Base-by-base conservation (phyloP, 2,113 vertebrate species). In the Thymallus thymallus region DNA sequence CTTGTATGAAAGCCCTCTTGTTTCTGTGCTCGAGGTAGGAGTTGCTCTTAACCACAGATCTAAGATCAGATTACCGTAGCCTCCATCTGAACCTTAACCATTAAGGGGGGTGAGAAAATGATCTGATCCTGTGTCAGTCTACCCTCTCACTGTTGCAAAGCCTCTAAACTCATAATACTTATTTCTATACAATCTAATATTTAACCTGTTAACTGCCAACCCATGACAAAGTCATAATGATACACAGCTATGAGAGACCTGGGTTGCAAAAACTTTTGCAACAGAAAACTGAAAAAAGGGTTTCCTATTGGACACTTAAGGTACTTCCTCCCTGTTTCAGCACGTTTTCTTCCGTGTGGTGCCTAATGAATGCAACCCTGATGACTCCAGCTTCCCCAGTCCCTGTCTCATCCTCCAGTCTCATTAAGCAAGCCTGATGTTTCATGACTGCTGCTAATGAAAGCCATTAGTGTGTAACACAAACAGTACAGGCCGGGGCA, bases 31-130 rank as follows among this genome's bases (percentile, higher is more conserved):
- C 24, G 10, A 22, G 32, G 6, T 68, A 41, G 16, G 13, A 79
- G 76, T 76, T 82, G 61, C 80, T 61, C 71, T 84, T 77, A 85
- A 83, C 76, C 76, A 68, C 82, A 83, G 80, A 88, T 82, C 79
- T 81, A 68, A 74, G 72, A 64, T 87, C 76, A 82, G 83, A 85
- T 91, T 87, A 80, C 81, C 71, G 45, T 5, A 16, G n/a, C 56
- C 56, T 22, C 16, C 20, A 20, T 60, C 18, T 22, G 6, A 60
- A 60, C 56, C 6, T 60, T n/a, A 9, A 23, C 20, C 56, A 10
- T 23, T 18, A 55, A 16, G 51, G 18, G 18, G 16, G 16, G 13
- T 14, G 18, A 55, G 4, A 20, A 55, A 55, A 55, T 0, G 2
- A 60, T 60, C 56, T 60, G n/a, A 60, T 22, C n/a, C 56, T 22